These are phyloP conservation scores for Trilocha varians DNA, from an alignment of 2,888 invertebrate species.

Conservation along the genomic window DNA sequence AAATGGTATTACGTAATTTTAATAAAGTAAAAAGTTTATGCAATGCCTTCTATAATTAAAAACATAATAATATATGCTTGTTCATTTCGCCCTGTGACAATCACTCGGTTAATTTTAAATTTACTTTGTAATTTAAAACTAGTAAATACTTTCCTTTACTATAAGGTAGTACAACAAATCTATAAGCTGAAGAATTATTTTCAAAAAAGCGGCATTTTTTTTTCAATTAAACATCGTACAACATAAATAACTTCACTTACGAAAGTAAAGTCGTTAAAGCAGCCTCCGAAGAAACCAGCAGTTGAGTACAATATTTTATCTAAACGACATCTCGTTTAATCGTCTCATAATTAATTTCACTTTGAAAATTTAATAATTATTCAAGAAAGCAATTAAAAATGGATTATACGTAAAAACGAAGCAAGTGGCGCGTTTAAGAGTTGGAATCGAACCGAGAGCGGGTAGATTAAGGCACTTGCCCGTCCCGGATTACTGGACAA, in stretches of 20 bases:
- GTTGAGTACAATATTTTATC: conserved; percentile 4
- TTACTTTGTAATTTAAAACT: too few relatives aligned
- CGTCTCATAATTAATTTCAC: conserved; percentile 60
- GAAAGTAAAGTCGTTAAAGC: conserved; percentile 28
- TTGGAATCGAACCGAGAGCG: conserved; percentile 58
- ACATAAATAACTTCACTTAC: conserved; percentile 39
- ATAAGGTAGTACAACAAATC: too few relatives aligned
- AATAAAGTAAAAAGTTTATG: too few relatives aligned
- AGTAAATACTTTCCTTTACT: too few relatives aligned
- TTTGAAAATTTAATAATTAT: conserved; percentile 57
- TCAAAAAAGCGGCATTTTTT: background rate
- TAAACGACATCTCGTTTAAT: conserved; percentile 44
- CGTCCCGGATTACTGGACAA: conserved; percentile 57
- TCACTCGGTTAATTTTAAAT: too few relatives aligned
- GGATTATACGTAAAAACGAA: conserved; percentile 68
- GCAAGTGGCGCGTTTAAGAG: conserved; percentile 58
- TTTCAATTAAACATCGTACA: background rate
- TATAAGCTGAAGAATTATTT: too few relatives aligned
- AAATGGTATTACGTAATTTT: too few relatives aligned
- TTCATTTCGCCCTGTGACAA: too few relatives aligned
- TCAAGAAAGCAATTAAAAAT: conserved; percentile 63
- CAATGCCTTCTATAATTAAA: too few relatives aligned
- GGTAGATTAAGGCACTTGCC: conserved; percentile 65
- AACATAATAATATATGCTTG: too few relatives aligned
- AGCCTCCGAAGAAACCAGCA: background rate